phyloP scores from a whole-genome alignment of 1,140 invertebrate species.

The Panagrolaimus sp. region DNA sequence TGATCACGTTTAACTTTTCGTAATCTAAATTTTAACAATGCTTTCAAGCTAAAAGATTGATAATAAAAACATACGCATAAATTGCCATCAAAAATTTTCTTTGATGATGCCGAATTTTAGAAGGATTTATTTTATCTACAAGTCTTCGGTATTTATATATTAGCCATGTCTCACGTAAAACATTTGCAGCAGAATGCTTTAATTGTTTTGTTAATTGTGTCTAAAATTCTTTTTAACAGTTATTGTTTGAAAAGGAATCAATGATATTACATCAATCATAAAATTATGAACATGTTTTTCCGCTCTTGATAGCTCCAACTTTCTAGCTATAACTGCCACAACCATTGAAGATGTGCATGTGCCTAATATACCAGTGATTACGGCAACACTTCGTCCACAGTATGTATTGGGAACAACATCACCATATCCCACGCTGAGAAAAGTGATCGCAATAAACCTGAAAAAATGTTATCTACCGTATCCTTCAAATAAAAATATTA shows the following conservation, averaged over 20 bases:
- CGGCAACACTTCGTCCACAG: conserved; percentile 93
- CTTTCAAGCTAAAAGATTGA: too few species aligned
- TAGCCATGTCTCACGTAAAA: conserved; percentile 97
- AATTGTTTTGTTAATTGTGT: conserved; percentile 98
- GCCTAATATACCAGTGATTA: conserved; percentile 96
- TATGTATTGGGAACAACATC: conserved; percentile 99
- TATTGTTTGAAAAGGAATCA: not conserved
- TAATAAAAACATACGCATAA: conserved; percentile 77
- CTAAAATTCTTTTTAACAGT: conserved; percentile 29
- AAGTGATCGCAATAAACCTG: conserved; percentile 52
- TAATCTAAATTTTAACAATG: conserved; percentile 66
- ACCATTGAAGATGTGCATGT: conserved; percentile 96
- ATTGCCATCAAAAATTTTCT: conserved; percentile 98
- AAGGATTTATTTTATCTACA: conserved; percentile 89
- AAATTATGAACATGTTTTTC: conserved; percentile 99
- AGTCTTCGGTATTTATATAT: conserved; percentile 99
- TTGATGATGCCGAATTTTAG: conserved; percentile 91
- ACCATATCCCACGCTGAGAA: conserved; percentile 55
- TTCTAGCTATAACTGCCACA: conserved; percentile 95
- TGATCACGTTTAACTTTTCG: conserved; percentile 99
- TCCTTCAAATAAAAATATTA: too few species aligned
- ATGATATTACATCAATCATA: conserved; percentile 67
- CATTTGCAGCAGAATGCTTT: conserved; percentile 99
- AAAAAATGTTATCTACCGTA: too few species aligned
- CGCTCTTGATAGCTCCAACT: conserved; percentile 94